Percentiles rank a stretch among this genome's conserved stretches.
phyloP scores from a whole-genome alignment of 2,888 invertebrate genomes.

The Papilio elwesi region DNA sequence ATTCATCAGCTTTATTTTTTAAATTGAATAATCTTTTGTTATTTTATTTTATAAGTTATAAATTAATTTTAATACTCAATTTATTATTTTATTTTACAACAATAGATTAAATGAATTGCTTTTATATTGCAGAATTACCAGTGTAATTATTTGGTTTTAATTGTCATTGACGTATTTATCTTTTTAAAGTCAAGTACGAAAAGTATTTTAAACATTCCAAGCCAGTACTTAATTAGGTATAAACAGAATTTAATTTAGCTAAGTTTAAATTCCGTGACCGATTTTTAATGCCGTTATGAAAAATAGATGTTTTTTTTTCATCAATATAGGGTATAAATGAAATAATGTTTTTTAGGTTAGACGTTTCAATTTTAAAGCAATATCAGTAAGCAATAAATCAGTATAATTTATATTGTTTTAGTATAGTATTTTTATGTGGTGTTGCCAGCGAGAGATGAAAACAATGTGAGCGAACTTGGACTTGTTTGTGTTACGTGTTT shows the following conservation, averaged over 20 bases:
- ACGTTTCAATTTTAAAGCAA: conserved; percentile 4
- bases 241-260: conserved; percentile 41
- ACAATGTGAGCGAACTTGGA: not conserved
- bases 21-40: conserved; percentile 36
- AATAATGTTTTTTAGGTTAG: not conserved
- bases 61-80: conserved; percentile 49
- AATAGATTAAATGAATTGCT: conserved; percentile 4
- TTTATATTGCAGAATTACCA: not conserved
- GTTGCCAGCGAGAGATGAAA: conserved; percentile 8
- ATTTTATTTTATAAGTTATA: conserved; percentile 38
- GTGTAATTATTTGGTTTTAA: not conserved
- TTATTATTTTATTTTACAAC: conserved; percentile 19
- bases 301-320: not conserved
- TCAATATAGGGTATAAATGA: not conserved
- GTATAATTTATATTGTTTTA: conserved; percentile 1
- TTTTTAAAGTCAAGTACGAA: not conserved
- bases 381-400: conserved; percentile 6
- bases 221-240: conserved; percentile 73
- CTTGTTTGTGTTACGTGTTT: too few species aligned
- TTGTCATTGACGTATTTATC: not conserved
- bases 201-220: conserved; percentile 59
- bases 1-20: conserved; percentile 50
- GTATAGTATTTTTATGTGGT: not conserved
- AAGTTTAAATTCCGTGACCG: conserved; percentile 19
- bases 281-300: conserved; percentile 20